Base-by-base conservation (phyloP, 2,888 invertebrate genomes). In the Drosophila recens region DNA sequence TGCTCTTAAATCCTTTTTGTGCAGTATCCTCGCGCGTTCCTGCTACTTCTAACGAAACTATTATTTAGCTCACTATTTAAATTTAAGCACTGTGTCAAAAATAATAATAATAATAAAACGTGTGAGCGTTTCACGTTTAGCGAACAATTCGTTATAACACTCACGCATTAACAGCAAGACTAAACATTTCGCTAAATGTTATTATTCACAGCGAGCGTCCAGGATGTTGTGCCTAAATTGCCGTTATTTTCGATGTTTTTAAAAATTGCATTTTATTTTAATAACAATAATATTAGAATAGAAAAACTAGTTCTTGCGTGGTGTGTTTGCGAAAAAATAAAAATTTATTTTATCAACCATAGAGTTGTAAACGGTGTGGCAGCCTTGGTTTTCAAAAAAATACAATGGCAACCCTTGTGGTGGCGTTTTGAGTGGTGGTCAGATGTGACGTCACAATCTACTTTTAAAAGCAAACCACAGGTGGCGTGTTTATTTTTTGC, bases 91-190 rank as follows among this genome's bases (percentile, higher is more conserved):
- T 34, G 46, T 40, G 61, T 42, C 33, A 64, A 38, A 30, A 43
- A 43, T 38, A 68, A 63, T 62, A 57, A 63, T 17, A 17, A 17
- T 17, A 57, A 51, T 8, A 52, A 65, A 40, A 58, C 65, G 62
- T 62, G 65, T 62, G 65, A 76, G 66, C 56, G 68, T 15, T 68
- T 34, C 66, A 62, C 58, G 61, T 17, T 17, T 17, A 17, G 17
- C 17, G 17, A 17, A 17, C 17, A 17, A 17, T 17, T 17, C 17
- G 17, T 17, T 17, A 17, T 17, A 17, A 17, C 17, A 17, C 17
- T 17, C 1, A 17, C 17, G 17, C 30, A 36, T 13, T 40, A 13
- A 17, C 36, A 61, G 43, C 48, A 61, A 48, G 43, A 56, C 36
- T 34, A 27, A 58, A 63, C 56, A 66, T 30, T 63, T 45, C 58